Conservation (phyloP, 2,113 vertebrate species). For the Elachura formosa region DNA sequence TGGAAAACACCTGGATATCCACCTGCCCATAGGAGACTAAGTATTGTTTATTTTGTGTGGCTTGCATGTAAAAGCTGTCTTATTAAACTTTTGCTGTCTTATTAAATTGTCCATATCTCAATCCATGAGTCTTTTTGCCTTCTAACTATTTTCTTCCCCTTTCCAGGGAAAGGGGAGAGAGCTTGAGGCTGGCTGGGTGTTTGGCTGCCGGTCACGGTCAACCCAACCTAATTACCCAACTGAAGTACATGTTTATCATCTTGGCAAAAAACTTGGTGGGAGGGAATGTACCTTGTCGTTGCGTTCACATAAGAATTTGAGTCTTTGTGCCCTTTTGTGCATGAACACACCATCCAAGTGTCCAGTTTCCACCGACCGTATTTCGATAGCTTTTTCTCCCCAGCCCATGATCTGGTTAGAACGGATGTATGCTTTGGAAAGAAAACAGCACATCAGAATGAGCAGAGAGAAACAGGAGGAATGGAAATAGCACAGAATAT, state of each 20-base stretch:
- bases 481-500: background rate
- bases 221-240: background rate
- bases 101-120: background rate
- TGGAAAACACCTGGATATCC: background rate
- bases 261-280: background rate
- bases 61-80: background rate
- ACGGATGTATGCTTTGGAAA: constrained; percentile 88
- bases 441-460: background rate
- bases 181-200: background rate
- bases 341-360: constrained; percentile 98
- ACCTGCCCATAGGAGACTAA: background rate
- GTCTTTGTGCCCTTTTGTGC: constrained; percentile 98
- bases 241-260: accelerated
- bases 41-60: background rate
- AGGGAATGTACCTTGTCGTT: constrained; percentile 90
- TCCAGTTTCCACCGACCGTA: constrained; percentile 96
- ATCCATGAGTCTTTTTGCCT: background rate
- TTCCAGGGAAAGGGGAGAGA: background rate
- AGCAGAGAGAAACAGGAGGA: background rate
- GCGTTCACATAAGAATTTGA: constrained; percentile 97
- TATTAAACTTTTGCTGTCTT: background rate
- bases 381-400: constrained; percentile 99
- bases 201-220: background rate
- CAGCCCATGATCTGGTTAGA: constrained; percentile 99
- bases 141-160: background rate